Evolutionary conservation across 2,113 vertebrate species (phyloP), one percentile per base, ranked within the genome.

Genomic region (Malurus melanocephalus): DNA sequence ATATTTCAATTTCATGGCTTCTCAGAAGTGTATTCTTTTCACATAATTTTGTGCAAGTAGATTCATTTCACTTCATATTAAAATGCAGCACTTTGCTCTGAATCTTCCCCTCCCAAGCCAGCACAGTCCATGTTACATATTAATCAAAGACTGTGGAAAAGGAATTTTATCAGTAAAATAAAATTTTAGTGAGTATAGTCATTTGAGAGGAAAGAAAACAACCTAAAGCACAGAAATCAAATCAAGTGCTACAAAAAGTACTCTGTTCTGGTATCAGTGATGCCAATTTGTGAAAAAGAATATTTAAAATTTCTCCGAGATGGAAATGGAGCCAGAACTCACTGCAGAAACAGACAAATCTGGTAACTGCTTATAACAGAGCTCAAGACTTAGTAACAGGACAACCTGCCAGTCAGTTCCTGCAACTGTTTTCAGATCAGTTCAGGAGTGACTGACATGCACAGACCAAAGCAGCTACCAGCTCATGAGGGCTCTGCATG

Each of bases 161-260:
- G 84, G 83, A 93, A 93, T 95, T 93, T 95, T 95, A 94, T 94
- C 95, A 82, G 86, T 55, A 77, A 83, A 38, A 38, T 38, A 38
- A 38, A 38, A 38, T 38, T 38, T 38, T 38, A 38, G 62, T 73
- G 56, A 92, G 75, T 82, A 88, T 71, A 93, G 55, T 32, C 9
- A 0, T 80, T 90, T 81, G 23, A 87, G 74, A 90, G 80, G 71
- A 93, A 88, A 84, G 73, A 93, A 95, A 94, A 94, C 92, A 94
- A 77, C 45, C 56, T 59, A 49, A 81, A 87, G 92, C 82, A 79
- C 30, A 93, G 71, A 93, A 93, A 91, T 90, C 49, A 92, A 87
- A 86, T 57, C 55, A 79, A 91, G 66, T 55, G 51, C 80, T 72
- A 85, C 78, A 91, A 77, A 85, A 92, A 79, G 66, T 84, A 72